Evolutionary conservation across 2,797 vertebrate genomes (phyloP).

Genomic region (Notolabrus celidotus): DNA sequence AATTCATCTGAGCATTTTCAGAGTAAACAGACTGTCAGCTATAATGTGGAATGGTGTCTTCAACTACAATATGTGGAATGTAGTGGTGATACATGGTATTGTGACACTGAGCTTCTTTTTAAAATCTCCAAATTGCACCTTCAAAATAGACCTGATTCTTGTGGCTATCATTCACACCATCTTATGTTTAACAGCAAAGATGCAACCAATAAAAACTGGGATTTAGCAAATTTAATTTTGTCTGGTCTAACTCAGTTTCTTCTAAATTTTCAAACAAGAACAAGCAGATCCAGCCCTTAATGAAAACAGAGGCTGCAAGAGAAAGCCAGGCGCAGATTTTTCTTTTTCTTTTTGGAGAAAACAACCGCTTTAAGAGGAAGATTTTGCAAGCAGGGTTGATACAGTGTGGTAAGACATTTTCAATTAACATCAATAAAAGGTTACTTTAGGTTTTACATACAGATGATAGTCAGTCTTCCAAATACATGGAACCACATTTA

Average conservation of each 20-base stretch:
- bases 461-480: conserved; percentile 85
- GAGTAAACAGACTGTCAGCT: conserved; percentile 89
- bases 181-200: conserved; percentile 46
- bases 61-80: conserved; percentile 91
- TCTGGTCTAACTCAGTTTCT: conserved; percentile 51
- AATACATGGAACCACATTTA: conserved; percentile 84
- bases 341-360: conserved; percentile 66
- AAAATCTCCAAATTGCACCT: conserved; percentile 62
- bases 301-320: conserved; percentile 68
- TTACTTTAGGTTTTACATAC: conserved; percentile 84
- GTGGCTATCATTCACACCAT: conserved; percentile 49
- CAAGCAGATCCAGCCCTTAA: conserved; percentile 62
- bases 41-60: conserved; percentile 87
- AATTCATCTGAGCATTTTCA: conserved; percentile 90
- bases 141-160: conserved; percentile 61
- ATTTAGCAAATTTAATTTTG: conserved; percentile 40
- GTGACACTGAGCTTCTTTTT: conserved; percentile 85
- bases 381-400: conserved; percentile 84
- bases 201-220: conserved; percentile 51
- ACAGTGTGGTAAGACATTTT: conserved; percentile 84
- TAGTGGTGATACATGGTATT: conserved; percentile 87
- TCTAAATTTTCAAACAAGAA: conserved; percentile 51
- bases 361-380: conserved; percentile 82
- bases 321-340: conserved; percentile 83
- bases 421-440: conserved; percentile 85